Evolutionary conservation across 2,113 vertebrate species (phyloP).

Genomic region (Poicephalus gulielmi): DNA sequence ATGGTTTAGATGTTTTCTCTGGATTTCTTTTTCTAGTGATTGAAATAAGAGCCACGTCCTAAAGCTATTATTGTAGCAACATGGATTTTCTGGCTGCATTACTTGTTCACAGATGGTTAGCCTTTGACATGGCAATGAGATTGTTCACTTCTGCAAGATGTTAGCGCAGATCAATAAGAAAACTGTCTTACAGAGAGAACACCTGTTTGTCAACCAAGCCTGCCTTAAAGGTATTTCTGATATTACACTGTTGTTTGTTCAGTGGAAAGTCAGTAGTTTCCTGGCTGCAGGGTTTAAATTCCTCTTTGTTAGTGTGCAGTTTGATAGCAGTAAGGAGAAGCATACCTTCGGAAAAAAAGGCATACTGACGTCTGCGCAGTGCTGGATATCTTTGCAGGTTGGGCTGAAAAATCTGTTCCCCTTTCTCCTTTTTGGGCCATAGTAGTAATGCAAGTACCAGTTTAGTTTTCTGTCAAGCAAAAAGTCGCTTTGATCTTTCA

Average conservation of each 20-base stretch:
- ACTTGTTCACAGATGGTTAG: slow-evolving; percentile 67
- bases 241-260: slow-evolving; percentile 36
- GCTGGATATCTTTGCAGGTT: neutral
- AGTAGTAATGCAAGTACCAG: neutral
- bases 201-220: slow-evolving; percentile 56
- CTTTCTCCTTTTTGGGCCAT: neutral
- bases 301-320: neutral
- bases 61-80: slow-evolving; percentile 42
- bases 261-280: neutral
- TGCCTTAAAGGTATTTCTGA: slow-evolving; percentile 49
- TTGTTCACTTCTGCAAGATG: slow-evolving; percentile 58
- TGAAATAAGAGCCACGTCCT: slow-evolving; percentile 38
- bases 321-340: neutral
- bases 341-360: neutral
- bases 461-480: neutral
- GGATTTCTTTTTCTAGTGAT: neutral
- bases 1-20: neutral
- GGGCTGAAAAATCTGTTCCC: neutral
- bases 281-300: neutral
- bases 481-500: neutral
- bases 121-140: slow-evolving; percentile 65
- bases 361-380: neutral
- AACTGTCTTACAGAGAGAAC: slow-evolving; percentile 54
- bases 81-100: slow-evolving; percentile 61
- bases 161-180: slow-evolving; percentile 67